Evolutionary conservation across 2,797 vertebrate species (phyloP), one percentile per base, ranked within the genome.

Genomic region (Eurystomus glaucurus): DNA sequence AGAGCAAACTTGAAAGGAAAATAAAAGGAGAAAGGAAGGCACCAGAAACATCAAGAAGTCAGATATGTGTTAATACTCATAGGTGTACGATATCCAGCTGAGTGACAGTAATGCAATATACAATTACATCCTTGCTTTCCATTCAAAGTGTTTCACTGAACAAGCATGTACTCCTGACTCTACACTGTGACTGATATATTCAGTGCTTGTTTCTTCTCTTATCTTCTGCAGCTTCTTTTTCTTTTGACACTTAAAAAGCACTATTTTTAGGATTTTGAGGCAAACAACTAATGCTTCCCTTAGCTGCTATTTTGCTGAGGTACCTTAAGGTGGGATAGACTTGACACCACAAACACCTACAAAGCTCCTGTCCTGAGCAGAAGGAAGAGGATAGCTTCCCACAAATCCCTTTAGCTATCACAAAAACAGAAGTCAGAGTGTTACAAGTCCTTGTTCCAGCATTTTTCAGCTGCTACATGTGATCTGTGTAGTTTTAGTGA

Each of bases 251-350:
- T 81, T 72, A 50, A 93, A 90, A 79, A 35, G 13, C 10, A n/a
- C n/a, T 81, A 65, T 69, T 93, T 95, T 91, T 83, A 83, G 33
- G 46, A 75, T 58, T 90, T 88, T 55, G 26, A 69, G 21, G 28
- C 46, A 72, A 85, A 52, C 8, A 72, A 26, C 23, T 72, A 55
- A 28, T 33, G 41, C 3, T 88, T 91, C n/a, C 28, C 57, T 85
- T 80, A 85, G 23, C 23, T 90, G 18, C 6, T 64, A 3, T 58
- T 94, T 93, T 91, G 7, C 29, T 54, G 48, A 83, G 22, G 2
- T 61, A 57, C 13, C 17, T 79, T 12, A 0, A 5, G 9, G 7
- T 43, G 41, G 45, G 23, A 52, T 23, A 84, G 15, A 60, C 2
- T 75, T 85, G n/a, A 28, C 20, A 37, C 11, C 11, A 15, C 23